Evolutionary conservation across 1,140 invertebrate species (phyloP).

Genomic region (Bombyx mandarina): DNA sequence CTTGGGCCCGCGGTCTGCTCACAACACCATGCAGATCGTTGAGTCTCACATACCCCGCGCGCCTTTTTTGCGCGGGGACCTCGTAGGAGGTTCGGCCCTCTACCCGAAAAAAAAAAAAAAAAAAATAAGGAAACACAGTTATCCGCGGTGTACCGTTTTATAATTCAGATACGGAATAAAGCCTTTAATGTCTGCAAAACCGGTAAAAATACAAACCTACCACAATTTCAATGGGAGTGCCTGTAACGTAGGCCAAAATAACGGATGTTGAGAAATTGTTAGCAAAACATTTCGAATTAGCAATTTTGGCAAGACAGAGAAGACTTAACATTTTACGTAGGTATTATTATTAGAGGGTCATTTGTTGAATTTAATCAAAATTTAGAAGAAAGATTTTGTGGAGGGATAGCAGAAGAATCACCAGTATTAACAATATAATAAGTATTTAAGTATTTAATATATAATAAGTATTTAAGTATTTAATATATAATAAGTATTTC

Average conservation of each 20-base stretch:
- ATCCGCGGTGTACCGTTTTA: slow-evolving; percentile 15
- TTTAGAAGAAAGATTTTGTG: slow-evolving; percentile 5
- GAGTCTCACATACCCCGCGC: too few relatives aligned
- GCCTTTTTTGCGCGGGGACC: too few relatives aligned
- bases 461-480: slow-evolving; percentile 3
- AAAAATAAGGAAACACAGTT: slow-evolving; percentile 4
- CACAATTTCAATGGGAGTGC: slow-evolving; percentile 8
- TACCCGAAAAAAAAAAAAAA: too few relatives aligned
- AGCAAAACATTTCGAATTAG: slow-evolving; percentile 14
- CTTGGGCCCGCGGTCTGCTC: too few relatives aligned
- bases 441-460: slow-evolving; percentile 3
- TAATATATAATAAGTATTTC: slow-evolving; percentile 3
- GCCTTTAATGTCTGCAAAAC: slow-evolving; percentile 13
- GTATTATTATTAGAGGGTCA: slow-evolving; percentile 7
- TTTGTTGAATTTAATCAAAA: slow-evolving; percentile 5
- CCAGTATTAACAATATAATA: slow-evolving; percentile 7
- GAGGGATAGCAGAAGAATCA: slow-evolving; percentile 5
- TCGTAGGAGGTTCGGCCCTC: too few relatives aligned
- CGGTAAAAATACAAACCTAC: slow-evolving; percentile 13
- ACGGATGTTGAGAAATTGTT: slow-evolving; percentile 16
- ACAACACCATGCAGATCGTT: too few relatives aligned
- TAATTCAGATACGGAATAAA: slow-evolving; percentile 13
- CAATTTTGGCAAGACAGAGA: slow-evolving; percentile 6
- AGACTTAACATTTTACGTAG: slow-evolving; percentile 7
- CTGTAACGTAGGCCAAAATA: slow-evolving; percentile 15